Evolutionary conservation across 2,113 vertebrate genomes (phyloP).

Genomic region (Xiphophorus maculatus): DNA sequence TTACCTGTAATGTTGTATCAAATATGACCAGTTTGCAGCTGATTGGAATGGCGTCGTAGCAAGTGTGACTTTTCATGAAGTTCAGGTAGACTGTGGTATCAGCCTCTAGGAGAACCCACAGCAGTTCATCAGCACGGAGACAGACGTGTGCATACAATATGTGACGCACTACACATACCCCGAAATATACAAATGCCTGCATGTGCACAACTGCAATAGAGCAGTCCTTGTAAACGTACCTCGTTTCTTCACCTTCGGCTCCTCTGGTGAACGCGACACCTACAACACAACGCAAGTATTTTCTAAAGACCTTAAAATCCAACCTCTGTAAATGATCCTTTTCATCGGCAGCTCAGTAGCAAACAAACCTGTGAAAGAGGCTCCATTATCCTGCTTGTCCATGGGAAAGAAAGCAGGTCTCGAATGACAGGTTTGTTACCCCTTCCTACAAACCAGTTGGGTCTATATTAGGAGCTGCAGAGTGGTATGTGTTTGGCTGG

Average conservation of each 20-base stretch:
- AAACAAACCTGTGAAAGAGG: conserved; percentile 45
- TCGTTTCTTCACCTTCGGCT: conserved; percentile 22
- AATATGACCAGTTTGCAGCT: conserved; percentile 85
- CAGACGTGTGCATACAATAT: background rate
- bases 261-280: conserved; percentile 40
- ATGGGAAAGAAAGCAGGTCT: conserved; percentile 34
- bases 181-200: background rate
- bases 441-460: conserved; percentile 43
- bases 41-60: conserved; percentile 92
- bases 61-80: conserved; percentile 92
- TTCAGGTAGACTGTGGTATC: conserved; percentile 88
- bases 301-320: background rate
- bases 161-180: background rate
- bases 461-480: conserved; percentile 73
- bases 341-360: background rate
- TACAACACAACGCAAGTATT: conserved; percentile 4
- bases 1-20: conserved; percentile 73
- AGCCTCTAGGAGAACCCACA: conserved; percentile 50
- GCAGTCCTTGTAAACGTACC: conserved; percentile 3
- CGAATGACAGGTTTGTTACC: conserved; percentile 26
- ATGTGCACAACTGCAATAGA: background rate
- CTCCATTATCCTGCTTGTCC: conserved; percentile 57
- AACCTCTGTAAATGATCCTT: no score
- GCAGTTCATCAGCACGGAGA: background rate
- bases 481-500: conserved; percentile 51